Conservation (phyloP, 1,140 invertebrate genomes). For the Drosophila kikkawai region DNA sequence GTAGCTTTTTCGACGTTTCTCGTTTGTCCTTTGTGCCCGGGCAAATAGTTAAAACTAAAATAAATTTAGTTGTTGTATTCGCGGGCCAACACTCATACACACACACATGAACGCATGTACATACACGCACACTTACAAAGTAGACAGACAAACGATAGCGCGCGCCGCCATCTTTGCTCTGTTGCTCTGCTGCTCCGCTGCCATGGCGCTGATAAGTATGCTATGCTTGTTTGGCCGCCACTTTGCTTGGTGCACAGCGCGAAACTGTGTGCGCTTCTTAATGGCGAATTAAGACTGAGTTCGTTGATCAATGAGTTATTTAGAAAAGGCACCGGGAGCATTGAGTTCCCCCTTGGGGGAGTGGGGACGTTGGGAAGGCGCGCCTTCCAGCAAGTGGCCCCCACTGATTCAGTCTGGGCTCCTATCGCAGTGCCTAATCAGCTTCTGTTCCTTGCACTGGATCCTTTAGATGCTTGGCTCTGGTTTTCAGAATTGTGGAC, state of each 20-base stretch:
- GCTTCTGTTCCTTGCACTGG: no score
- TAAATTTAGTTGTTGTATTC: slow-evolving; percentile 77
- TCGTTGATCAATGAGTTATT: no score
- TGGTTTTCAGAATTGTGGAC: no score
- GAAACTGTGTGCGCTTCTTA: neutral
- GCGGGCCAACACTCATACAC: slow-evolving; percentile 23
- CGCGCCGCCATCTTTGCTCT: slow-evolving; percentile 68
- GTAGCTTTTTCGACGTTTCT: slow-evolving; percentile 46
- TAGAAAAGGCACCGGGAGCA: no score
- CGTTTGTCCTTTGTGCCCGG: slow-evolving; percentile 59
- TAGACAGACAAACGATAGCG: slow-evolving; percentile 70
- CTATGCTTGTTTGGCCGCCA: slow-evolving; percentile 54
- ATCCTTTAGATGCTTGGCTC: no score
- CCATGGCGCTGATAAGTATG: slow-evolving; percentile 73
- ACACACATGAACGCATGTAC: slow-evolving; percentile 1
- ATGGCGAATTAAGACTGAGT: no score
- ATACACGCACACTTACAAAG: slow-evolving; percentile 10
- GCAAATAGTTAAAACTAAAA: slow-evolving; percentile 83
- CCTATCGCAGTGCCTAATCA: no score
- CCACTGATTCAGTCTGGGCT: no score
- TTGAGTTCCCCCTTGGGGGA: no score
- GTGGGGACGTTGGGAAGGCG: no score
- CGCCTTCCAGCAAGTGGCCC: no score
- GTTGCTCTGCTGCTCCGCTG: slow-evolving; percentile 18
- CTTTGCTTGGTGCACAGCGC: slow-evolving; percentile 11